A percentile compares a stretch with the other conserved stretches of the same genome.
Evolutionary conservation across 2,113 vertebrate genomes (phyloP).

Genomic region (Percopsis transmontana): DNA sequence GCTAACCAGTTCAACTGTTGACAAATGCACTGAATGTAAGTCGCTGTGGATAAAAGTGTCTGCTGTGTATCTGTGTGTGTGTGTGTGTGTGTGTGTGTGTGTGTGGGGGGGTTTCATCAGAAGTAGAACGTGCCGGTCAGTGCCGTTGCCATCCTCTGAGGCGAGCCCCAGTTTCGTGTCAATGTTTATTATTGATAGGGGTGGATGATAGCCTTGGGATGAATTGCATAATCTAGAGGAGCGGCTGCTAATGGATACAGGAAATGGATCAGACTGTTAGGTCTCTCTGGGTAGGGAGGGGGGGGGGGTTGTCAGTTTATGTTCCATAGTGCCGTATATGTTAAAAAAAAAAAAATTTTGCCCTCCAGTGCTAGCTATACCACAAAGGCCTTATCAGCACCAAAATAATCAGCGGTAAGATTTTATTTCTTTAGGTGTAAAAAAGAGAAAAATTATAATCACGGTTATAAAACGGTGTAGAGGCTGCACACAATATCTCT

Average conservation of each 20-base stretch:
- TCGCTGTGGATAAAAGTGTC: no score
- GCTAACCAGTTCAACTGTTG: no score
- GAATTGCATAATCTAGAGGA: constrained; percentile 72
- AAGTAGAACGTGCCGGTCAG: constrained; percentile 66
- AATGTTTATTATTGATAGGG: constrained; percentile 79
- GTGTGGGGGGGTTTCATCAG: constrained; percentile 34
- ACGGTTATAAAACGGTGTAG: no score
- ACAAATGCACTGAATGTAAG: no score
- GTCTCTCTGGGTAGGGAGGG: constrained; percentile 38
- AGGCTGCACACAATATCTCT: not conserved
- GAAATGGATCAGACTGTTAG: constrained; percentile 75
- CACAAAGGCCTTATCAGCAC: no score
- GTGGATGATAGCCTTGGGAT: constrained; percentile 75
- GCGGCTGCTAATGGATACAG: constrained; percentile 72
- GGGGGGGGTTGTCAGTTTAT: constrained; percentile 49
- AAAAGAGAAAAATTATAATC: no score
- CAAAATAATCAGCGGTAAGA: no score
- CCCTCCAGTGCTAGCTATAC: no score
- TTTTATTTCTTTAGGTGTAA: no score
- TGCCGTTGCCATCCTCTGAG: constrained; percentile 63
- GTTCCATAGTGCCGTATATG: constrained; percentile 11
- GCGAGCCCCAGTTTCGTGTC: constrained; percentile 65
- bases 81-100: not conserved
- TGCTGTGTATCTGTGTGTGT: no score
- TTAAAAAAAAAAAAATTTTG: no score